A percentile compares a stretch with the other conserved stretches of the same genome.
phyloP scores from a whole-genome alignment of 2,113 vertebrate species.

The Lipophrys pholis region DNA sequence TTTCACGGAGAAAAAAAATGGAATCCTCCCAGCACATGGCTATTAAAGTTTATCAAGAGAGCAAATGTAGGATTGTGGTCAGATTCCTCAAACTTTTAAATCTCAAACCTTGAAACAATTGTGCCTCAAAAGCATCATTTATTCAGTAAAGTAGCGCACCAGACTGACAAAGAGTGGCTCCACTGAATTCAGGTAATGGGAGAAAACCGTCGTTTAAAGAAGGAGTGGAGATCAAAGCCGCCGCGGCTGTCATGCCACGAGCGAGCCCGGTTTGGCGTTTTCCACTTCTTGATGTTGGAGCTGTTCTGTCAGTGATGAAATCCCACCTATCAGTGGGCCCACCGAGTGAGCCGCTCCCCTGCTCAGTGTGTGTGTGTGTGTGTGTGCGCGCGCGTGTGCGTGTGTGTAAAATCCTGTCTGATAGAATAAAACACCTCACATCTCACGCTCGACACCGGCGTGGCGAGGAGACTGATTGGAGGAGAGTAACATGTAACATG shows the following conservation, averaged over 20 bases:
- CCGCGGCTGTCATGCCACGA: slow-evolving; percentile 27
- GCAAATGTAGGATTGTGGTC: not conserved
- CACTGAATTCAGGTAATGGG: slow-evolving; percentile 42
- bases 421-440: slow-evolving; percentile 44
- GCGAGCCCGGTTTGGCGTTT: slow-evolving; percentile 21
- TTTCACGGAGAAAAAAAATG: too few relatives aligned
- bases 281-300: slow-evolving; percentile 42
- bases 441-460: slow-evolving; percentile 21
- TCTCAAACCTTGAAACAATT: slow-evolving; percentile 20
- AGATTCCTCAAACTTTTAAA: slow-evolving; percentile 12
- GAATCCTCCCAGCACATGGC: too few relatives aligned
- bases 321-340: slow-evolving; percentile 37
- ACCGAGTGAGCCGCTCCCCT: slow-evolving; percentile 8
- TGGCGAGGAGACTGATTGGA: slow-evolving; percentile 23
- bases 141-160: slow-evolving; percentile 14
- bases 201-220: slow-evolving; percentile 35
- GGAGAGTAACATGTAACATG: not conserved
- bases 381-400: not conserved
- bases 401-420: slow-evolving; percentile 43
- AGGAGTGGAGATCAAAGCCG: slow-evolving; percentile 45
- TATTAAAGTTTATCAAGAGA: not conserved
- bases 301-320: slow-evolving; percentile 42
- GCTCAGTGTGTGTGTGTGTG: not conserved
- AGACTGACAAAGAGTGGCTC: slow-evolving; percentile 46
- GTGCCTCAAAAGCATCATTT: slow-evolving; percentile 33